A percentile compares a stretch with the other conserved stretches of the same genome.
These are phyloP conservation scores for Darevskia mixta DNA, from an alignment of 2,797 vertebrate genomes.

Conservation along the genomic window DNA sequence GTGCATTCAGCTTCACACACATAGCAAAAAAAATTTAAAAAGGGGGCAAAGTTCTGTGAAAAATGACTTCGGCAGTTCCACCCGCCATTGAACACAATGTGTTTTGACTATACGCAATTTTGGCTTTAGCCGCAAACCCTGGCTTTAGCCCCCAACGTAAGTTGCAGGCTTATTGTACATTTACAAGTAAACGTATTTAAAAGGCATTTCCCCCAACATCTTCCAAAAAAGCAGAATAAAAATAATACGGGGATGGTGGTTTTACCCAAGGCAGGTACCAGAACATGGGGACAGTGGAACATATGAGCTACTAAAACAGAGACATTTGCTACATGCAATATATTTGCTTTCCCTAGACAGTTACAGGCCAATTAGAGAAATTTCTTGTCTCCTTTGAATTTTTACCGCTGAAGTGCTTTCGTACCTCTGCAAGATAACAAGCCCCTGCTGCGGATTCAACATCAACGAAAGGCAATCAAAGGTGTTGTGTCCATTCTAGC, in stretches of 20 bases:
- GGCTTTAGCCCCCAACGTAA: no score
- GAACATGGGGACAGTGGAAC: neutral
- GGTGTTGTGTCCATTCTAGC: slow-evolving; percentile 48
- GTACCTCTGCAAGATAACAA: slow-evolving; percentile 74
- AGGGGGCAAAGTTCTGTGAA: no score
- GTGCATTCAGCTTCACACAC: no score
- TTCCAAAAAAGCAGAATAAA: neutral
- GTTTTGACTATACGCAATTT: no score
- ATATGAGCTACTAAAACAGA: slow-evolving; percentile 54
- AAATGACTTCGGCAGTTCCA: no score
- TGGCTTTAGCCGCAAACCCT: no score
- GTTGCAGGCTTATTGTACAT: no score
- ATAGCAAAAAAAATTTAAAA: no score
- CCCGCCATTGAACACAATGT: no score
- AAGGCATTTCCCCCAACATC: neutral
- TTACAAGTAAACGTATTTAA: neutral
- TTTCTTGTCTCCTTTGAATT: slow-evolving; percentile 68
- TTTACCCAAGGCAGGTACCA: neutral
- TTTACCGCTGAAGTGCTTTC: slow-evolving; percentile 60
- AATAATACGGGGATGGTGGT: neutral
- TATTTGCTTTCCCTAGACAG: slow-evolving; percentile 62
- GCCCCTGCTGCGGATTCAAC: slow-evolving; percentile 40
- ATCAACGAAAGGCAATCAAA: slow-evolving; percentile 43
- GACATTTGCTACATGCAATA: slow-evolving; percentile 67
- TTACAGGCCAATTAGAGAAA: slow-evolving; percentile 75